A percentile compares a stretch with the other conserved stretches of the same genome.
Evolutionary conservation across 2,888 invertebrate genomes (phyloP).

Genomic region (Clanis bilineata): DNA sequence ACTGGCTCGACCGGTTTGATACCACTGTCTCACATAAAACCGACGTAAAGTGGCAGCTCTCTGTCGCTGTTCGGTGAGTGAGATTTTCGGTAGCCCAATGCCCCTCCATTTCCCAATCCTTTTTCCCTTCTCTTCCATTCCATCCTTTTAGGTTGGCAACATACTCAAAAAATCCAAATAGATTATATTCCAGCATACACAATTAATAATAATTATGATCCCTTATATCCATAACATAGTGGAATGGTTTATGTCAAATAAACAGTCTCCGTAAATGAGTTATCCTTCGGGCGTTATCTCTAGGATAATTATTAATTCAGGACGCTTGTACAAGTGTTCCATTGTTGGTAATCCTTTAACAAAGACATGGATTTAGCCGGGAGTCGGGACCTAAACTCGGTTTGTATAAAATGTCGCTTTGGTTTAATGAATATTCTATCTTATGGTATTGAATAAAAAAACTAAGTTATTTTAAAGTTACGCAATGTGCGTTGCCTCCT

Average conservation of each 20-base stretch:
- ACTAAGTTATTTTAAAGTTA: no score
- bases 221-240: background rate
- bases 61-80: no score
- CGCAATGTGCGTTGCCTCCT: no score
- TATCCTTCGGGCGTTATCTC: slow-evolving; percentile 20
- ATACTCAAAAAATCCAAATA: no score
- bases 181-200: background rate
- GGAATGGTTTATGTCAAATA: slow-evolving; percentile 5
- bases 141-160: no score
- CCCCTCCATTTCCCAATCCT: no score
- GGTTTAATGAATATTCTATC: background rate
- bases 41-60: no score
- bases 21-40: no score
- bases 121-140: no score
- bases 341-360: slow-evolving; percentile 22
- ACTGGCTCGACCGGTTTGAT: no score
- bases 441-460: background rate
- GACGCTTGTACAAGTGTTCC: slow-evolving; percentile 26
- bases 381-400: background rate
- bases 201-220: background rate
- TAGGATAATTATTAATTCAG: slow-evolving; percentile 33
- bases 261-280: background rate
- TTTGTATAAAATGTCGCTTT: slow-evolving; percentile 18
- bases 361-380: slow-evolving; percentile 3
- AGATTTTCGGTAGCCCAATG: no score